Evolutionary conservation across 1,140 invertebrate species (phyloP).

Genomic region (Neodiprion pinetum): DNA sequence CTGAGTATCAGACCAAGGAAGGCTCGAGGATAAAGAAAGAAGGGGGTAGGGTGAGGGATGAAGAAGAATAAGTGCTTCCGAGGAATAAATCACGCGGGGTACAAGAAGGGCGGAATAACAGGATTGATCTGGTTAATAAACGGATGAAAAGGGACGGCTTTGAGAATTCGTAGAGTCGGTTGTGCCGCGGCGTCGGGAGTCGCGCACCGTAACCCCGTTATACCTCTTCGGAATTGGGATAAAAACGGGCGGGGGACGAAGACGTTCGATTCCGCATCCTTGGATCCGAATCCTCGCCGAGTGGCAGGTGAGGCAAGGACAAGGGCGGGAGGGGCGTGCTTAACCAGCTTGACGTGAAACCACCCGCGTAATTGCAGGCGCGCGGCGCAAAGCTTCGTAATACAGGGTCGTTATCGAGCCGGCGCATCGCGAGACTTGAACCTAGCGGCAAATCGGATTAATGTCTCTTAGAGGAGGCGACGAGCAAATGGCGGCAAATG

Average conservation of each 20-base stretch:
- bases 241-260: neutral
- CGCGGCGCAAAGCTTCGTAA: slow-evolving; percentile 1
- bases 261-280: neutral
- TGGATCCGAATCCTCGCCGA: neutral
- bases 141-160: too few relatives aligned
- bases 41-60: neutral
- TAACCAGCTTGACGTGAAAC: slow-evolving; percentile 4
- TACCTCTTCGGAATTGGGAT: neutral
- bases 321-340: neutral
- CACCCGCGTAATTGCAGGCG: slow-evolving; percentile 2
- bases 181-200: too few relatives aligned
- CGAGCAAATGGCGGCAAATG: neutral
- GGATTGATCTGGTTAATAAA: too few relatives aligned
- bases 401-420: neutral
- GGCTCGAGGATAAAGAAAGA: neutral
- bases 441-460: slow-evolving; percentile 6
- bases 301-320: neutral
- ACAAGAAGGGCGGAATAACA: too few relatives aligned
- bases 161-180: too few relatives aligned
- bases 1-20: too few relatives aligned
- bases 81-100: too few relatives aligned
- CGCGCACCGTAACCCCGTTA: too few relatives aligned
- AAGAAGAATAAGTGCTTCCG: neutral
- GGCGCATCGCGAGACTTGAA: neutral
- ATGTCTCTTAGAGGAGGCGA: neutral